These are phyloP conservation scores for Pangasianodon hypophthalmus DNA, from an alignment of 2,113 vertebrate species.

Conservation along the genomic window DNA sequence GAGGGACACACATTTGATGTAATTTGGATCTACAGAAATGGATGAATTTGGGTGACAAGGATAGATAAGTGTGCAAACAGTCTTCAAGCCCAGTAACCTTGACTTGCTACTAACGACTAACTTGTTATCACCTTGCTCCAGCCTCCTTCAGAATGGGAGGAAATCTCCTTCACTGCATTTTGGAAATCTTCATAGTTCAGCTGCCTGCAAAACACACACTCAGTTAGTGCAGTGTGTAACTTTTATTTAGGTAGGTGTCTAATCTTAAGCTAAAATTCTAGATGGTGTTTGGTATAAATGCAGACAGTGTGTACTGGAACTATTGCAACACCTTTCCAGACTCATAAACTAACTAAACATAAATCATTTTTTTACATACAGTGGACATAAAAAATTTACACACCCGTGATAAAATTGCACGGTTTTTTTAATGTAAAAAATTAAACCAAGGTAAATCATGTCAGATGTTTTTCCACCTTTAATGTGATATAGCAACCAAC, in stretches of 20 bases:
- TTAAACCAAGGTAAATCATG: background rate
- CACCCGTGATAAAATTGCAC: background rate
- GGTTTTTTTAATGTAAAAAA: background rate
- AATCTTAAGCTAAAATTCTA: background rate
- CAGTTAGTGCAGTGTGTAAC: background rate
- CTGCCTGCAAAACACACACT: constrained; percentile 75
- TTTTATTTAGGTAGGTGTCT: background rate
- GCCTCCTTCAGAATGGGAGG: constrained; percentile 78
- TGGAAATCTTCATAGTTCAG: constrained; percentile 84
- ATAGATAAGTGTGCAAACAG: background rate
- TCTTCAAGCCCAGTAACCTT: background rate
- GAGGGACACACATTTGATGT: background rate
- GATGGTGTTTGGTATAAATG: background rate
- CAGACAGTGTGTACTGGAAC: background rate
- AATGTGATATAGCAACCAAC: background rate
- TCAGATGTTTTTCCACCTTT: background rate
- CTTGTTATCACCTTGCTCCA: constrained; percentile 85
- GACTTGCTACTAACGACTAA: background rate
- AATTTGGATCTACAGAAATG: background rate
- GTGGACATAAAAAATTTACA: background rate
- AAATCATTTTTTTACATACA: background rate
- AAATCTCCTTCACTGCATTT: constrained; percentile 72
- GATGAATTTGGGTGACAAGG: background rate
- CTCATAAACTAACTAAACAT: background rate
- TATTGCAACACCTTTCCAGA: background rate